Evolutionary conservation across 2,888 invertebrate species (phyloP).

Genomic region (Lasioglossum leucozonium): DNA sequence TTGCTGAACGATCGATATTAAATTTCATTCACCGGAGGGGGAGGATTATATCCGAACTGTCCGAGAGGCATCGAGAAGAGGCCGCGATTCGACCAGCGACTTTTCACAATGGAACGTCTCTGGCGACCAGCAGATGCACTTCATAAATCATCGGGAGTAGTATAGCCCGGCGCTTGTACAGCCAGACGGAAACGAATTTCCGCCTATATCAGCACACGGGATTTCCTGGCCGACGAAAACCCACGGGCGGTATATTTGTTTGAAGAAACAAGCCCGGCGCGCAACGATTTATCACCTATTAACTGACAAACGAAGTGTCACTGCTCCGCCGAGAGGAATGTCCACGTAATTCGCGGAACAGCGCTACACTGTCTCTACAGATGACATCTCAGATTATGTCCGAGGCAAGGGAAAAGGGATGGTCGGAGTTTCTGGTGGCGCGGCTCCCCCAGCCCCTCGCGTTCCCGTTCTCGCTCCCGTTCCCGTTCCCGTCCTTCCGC

Average conservation of each 20-base stretch:
- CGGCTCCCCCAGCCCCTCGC: neutral
- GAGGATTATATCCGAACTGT: neutral
- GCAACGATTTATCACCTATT: slow-evolving; percentile 42
- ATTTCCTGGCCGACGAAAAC: neutral
- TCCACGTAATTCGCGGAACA: slow-evolving; percentile 40
- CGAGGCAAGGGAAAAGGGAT: slow-evolving; percentile 46
- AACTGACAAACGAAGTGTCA: slow-evolving; percentile 40
- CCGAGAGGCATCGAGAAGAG: neutral
- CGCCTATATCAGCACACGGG: slow-evolving; percentile 1
- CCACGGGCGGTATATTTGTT: slow-evolving; percentile 18
- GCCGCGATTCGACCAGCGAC: neutral
- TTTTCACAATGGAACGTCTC: slow-evolving; percentile 12
- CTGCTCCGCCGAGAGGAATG: slow-evolving; percentile 16
- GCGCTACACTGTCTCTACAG: slow-evolving; percentile 35
- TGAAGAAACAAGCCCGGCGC: neutral
- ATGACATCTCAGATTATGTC: slow-evolving; percentile 57
- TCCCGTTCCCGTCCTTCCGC: slow-evolving; percentile 37
- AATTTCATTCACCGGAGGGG: neutral
- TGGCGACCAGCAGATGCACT: neutral
- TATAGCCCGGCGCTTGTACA: neutral
- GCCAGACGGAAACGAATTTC: neutral
- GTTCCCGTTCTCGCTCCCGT: slow-evolving; percentile 10
- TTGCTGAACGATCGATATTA: neutral
- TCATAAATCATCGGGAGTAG: slow-evolving; percentile 15
- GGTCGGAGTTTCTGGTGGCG: slow-evolving; percentile 36